Percentiles rank a stretch among this genome's conserved stretches.
These are phyloP conservation scores for Melanerpes formicivorus DNA, from an alignment of 2,113 vertebrate species.

Conservation along the genomic window DNA sequence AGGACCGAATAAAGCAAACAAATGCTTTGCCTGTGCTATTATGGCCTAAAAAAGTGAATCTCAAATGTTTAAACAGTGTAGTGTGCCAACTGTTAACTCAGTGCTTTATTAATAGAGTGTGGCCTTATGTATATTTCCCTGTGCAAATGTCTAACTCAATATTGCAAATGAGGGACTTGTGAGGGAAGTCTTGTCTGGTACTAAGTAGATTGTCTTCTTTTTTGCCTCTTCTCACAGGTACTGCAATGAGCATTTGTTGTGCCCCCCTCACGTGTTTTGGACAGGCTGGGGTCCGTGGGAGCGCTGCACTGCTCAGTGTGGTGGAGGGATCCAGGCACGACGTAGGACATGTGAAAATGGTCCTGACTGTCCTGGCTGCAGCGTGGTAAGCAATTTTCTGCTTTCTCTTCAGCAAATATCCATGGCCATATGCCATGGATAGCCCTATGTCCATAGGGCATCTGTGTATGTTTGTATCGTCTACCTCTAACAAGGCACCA, in stretches of 20 bases:
- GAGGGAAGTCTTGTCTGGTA: neutral
- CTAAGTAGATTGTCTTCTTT: slow-evolving; percentile 11
- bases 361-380: slow-evolving; percentile 92
- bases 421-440: neutral
- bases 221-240: slow-evolving; percentile 79
- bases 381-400: slow-evolving; percentile 76
- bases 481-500: neutral
- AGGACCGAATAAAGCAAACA: neutral
- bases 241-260: slow-evolving; percentile 95
- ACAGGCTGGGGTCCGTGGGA: slow-evolving; percentile 97
- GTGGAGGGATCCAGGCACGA: slow-evolving; percentile 93
- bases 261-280: slow-evolving; percentile 94
- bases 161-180: neutral
- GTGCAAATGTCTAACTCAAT: neutral
- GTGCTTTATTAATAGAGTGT: neutral
- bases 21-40: neutral
- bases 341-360: slow-evolving; percentile 93
- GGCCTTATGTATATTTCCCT: neutral
- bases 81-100: slow-evolving; percentile 20
- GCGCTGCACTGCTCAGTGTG: slow-evolving; percentile 92
- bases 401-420: neutral
- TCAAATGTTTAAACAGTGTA: neutral
- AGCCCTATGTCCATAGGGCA: neutral
- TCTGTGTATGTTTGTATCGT: neutral
- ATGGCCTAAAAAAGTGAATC: neutral